Conservation (phyloP, 2,113 vertebrate species). For the Hippocampus guttulatus region DNA sequence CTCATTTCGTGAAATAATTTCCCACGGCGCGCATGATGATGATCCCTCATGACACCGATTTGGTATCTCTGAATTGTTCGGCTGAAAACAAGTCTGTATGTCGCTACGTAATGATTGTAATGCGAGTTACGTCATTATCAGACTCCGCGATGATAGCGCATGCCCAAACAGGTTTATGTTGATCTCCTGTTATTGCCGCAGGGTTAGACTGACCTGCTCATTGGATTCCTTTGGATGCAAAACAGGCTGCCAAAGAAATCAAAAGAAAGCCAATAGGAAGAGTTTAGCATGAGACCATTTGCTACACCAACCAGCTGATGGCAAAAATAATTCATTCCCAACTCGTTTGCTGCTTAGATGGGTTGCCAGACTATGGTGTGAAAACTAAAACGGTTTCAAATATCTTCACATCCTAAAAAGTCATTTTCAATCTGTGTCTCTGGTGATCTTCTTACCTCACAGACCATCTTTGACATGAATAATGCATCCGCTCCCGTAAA, state of each 20-base stretch:
- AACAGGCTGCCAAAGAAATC: conserved; percentile 67
- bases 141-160: too few species aligned
- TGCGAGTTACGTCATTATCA: too few species aligned
- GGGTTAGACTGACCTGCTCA: conserved; percentile 91
- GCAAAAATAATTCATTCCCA: not conserved
- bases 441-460: not conserved
- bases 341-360: not conserved
- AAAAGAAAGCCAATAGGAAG: not conserved
- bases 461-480: conserved; percentile 39
- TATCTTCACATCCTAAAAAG: not conserved
- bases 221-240: conserved; percentile 85
- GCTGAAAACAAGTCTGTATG: too few species aligned
- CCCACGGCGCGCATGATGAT: too few species aligned
- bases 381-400: not conserved
- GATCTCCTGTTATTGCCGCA: conserved; percentile 41
- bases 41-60: too few species aligned
- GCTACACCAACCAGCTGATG: not conserved
- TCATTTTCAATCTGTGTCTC: not conserved
- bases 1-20: not conserved
- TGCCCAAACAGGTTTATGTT: too few species aligned
- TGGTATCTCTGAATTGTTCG: too few species aligned
- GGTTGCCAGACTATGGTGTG: not conserved
- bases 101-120: too few species aligned
- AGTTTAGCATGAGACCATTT: not conserved
- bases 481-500: conserved; percentile 45